phyloP scores from a whole-genome alignment of 2,797 vertebrate genomes.

The Rhodeus uyekii region DNA sequence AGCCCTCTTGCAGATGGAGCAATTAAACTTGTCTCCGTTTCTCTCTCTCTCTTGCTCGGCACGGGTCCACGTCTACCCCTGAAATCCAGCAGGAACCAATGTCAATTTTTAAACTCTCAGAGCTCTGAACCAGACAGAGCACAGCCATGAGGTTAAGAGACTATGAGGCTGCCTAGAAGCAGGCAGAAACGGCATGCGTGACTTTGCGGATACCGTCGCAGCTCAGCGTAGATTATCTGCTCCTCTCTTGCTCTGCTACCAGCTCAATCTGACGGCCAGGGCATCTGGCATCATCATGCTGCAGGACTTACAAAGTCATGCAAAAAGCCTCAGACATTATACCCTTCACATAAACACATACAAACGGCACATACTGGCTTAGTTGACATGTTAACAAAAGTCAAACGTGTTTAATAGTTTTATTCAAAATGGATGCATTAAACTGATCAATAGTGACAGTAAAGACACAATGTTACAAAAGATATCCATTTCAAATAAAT shows the following conservation, averaged over 20 bases:
- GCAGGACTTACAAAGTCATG: constrained; percentile 39
- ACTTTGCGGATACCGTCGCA: constrained; percentile 24
- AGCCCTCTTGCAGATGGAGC: constrained; percentile 57
- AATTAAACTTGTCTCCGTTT: constrained; percentile 54
- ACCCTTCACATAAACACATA: constrained; percentile 29
- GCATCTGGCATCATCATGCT: constrained; percentile 23
- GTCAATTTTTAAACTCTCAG: constrained; percentile 41
- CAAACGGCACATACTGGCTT: background rate
- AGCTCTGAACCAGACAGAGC: constrained; percentile 52
- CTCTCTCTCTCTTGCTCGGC: constrained; percentile 30
- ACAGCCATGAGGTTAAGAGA: constrained; percentile 49
- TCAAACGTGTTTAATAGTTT: background rate
- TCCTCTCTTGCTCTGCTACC: constrained; percentile 26
- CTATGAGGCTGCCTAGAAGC: constrained; percentile 21
- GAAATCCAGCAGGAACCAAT: constrained; percentile 43
- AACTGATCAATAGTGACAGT: background rate
- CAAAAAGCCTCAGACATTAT: constrained; percentile 43
- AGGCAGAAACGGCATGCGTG: constrained; percentile 1
- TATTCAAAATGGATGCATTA: background rate
- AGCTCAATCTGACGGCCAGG: constrained; percentile 21
- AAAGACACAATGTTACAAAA: background rate
- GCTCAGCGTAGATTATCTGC: constrained; percentile 45
- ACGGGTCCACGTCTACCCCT: constrained; percentile 37
- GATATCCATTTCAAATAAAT: background rate
- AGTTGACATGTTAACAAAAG: background rate